These are phyloP conservation scores for Notarius quadriscutis DNA, from an alignment of 2,113 vertebrate species.

Conservation along the genomic window DNA sequence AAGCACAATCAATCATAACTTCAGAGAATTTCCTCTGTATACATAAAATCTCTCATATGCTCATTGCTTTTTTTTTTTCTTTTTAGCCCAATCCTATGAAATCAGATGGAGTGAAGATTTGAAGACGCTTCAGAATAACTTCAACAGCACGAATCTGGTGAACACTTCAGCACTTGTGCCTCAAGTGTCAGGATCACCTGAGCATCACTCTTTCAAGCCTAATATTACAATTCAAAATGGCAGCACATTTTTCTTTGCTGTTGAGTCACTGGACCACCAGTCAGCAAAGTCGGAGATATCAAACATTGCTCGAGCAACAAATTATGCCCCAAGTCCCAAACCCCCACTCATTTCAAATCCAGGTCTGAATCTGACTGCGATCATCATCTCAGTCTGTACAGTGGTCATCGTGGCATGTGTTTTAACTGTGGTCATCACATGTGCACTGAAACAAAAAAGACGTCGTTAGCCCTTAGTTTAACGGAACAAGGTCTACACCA, in stretches of 20 bases:
- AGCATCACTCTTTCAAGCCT: constrained; percentile 63
- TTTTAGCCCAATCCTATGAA: constrained; percentile 66
- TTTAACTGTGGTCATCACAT: constrained; percentile 12
- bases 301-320: constrained; percentile 63
- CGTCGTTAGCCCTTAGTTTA: too few relatives aligned
- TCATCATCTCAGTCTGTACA: constrained; percentile 7
- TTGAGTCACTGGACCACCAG: constrained; percentile 56
- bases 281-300: constrained; percentile 61
- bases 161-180: constrained; percentile 51
- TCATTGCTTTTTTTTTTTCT: not conserved
- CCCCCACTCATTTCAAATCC: not conserved
- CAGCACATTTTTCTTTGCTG: constrained; percentile 62
- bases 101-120: constrained; percentile 44
- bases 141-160: constrained; percentile 56
- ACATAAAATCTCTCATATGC: not conserved
- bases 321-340: constrained; percentile 29
- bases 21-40: not conserved
- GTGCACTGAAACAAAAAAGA: not conserved
- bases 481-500: too few relatives aligned
- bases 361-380: constrained; percentile 2
- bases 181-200: constrained; percentile 51
- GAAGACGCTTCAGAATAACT: constrained; percentile 58
- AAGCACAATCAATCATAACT: too few relatives aligned
- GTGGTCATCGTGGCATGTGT: not conserved
- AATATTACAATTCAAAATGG: constrained; percentile 45